Percentiles rank a stretch among this genome's conserved stretches.
These are phyloP conservation scores for Microplitis deprimator DNA, from an alignment of 2,888 invertebrate species.

Conservation along the genomic window DNA sequence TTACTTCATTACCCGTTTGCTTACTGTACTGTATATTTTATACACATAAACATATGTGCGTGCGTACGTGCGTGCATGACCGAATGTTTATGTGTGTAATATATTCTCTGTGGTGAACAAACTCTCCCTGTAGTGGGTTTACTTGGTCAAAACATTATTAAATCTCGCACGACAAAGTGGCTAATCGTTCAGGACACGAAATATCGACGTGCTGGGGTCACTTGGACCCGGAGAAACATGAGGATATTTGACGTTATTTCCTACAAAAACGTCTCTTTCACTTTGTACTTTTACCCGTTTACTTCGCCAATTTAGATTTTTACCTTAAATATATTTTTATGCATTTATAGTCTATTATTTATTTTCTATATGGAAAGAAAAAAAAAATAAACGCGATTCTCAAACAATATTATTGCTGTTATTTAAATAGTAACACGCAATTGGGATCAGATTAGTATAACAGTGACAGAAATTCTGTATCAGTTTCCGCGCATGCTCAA, in stretches of 20 bases:
- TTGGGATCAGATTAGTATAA: no score
- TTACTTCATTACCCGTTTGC: conserved; percentile 20
- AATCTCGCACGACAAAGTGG: conserved; percentile 17
- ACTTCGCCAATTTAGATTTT: neutral
- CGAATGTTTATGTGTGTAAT: neutral
- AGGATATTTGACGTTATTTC: neutral
- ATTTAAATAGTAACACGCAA: no score
- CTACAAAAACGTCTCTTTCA: conserved; percentile 4
- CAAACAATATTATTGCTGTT: no score
- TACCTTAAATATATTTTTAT: conserved; percentile 11
- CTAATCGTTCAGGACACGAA: conserved; percentile 57
- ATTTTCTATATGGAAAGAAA: no score
- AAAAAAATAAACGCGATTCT: no score
- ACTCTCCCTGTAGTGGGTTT: neutral
- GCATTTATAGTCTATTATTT: no score
- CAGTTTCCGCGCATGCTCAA: no score
- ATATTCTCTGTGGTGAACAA: conserved; percentile 7
- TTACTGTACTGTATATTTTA: neutral
- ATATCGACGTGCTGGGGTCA: conserved; percentile 53
- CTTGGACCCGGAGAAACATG: conserved; percentile 3
- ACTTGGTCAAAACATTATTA: conserved; percentile 11
- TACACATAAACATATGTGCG: neutral
- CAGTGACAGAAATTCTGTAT: no score
- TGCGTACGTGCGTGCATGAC: no score
- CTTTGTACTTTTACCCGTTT: neutral